Evolutionary conservation across 2,888 invertebrate genomes (phyloP).

Genomic region (Patella depressa): DNA sequence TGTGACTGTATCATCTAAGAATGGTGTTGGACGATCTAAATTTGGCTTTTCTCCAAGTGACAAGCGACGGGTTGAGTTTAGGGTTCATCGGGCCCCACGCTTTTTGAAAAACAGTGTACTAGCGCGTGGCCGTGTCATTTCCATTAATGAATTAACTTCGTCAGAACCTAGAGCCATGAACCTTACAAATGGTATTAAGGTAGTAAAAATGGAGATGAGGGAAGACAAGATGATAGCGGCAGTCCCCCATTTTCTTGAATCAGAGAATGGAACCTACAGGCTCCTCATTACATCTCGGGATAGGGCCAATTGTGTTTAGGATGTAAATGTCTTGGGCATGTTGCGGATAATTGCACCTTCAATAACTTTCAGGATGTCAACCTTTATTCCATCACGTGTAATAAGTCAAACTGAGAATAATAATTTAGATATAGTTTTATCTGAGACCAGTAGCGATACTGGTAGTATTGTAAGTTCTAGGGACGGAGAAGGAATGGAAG

Average conservation of each 20-base stretch:
- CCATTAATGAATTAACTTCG: not conserved
- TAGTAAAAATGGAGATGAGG: not conserved
- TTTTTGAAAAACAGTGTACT: not conserved
- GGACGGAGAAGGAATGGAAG: too few relatives aligned
- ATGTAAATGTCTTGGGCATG: too few relatives aligned
- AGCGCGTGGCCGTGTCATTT: not conserved
- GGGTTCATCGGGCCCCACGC: not conserved
- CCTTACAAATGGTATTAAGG: not conserved
- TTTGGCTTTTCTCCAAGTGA: not conserved
- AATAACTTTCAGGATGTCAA: too few relatives aligned
- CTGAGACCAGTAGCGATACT: too few relatives aligned
- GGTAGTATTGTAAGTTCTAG: too few relatives aligned
- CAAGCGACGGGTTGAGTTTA: not conserved
- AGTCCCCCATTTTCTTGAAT: not conserved
- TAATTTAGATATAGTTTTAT: too few relatives aligned
- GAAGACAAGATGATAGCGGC: not conserved
- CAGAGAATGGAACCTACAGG: not conserved
- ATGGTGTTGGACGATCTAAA: not conserved
- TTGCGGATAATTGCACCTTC: too few relatives aligned
- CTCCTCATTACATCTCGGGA: not conserved
- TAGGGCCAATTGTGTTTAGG: not conserved
- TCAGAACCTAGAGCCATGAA: not conserved
- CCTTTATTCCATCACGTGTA: too few relatives aligned
- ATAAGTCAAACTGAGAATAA: rapidly evolving
- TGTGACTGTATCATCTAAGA: not conserved